phyloP scores from a whole-genome alignment of 2,797 vertebrate species.

The Oreortyx pictus region DNA sequence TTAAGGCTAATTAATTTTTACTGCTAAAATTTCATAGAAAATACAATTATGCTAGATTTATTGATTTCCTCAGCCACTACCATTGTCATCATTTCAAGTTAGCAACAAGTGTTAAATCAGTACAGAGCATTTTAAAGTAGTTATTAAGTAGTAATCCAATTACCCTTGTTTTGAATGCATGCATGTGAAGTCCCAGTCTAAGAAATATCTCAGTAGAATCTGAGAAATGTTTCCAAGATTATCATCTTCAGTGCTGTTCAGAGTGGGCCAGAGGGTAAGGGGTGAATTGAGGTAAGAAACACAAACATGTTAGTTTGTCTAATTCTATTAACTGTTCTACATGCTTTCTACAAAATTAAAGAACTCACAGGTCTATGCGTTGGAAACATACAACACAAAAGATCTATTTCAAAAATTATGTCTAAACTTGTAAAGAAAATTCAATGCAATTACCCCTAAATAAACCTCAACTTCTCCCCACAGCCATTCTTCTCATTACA shows the following conservation, averaged over 20 bases:
- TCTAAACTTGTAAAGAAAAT: not conserved
- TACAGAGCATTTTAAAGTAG: not conserved
- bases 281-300: not conserved
- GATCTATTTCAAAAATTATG: not conserved
- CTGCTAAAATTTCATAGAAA: not conserved
- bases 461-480: not conserved
- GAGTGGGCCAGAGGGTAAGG: accelerated
- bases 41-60: not conserved
- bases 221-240: constrained; percentile 46
- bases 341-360: not conserved
- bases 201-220: constrained; percentile 63
- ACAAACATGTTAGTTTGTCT: not conserved
- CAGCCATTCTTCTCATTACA: not conserved
- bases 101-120: not conserved
- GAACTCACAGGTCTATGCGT: not conserved
- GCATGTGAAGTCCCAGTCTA: constrained; percentile 45
- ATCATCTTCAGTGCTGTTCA: constrained; percentile 41
- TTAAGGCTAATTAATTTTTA: not conserved
- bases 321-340: not conserved
- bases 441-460: not conserved
- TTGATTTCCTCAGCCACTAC: not conserved
- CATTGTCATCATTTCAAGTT: not conserved
- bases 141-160: not conserved
- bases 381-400: not conserved
- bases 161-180: constrained; percentile 28